These are phyloP conservation scores for Oryctolagus cuniculus DNA, from an alignment of 2,113 vertebrate species.

Conservation along the genomic window DNA sequence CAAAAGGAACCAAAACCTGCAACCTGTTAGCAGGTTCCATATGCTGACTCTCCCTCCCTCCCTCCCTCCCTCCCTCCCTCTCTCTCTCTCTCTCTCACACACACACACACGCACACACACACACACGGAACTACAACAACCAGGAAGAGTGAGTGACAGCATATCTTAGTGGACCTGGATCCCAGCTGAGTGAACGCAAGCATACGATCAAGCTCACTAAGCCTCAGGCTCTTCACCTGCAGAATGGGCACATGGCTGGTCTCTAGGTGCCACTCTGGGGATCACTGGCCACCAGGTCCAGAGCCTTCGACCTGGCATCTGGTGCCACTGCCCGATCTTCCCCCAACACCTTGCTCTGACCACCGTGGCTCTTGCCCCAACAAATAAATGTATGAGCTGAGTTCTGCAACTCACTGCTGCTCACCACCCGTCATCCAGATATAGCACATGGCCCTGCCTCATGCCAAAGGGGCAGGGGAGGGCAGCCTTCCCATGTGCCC, in stretches of 20 bases:
- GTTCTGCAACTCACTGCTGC: background rate
- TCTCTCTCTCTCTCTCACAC: background rate
- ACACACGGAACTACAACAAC: background rate
- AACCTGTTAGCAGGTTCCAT: background rate
- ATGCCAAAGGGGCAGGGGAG: background rate
- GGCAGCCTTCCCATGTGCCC: background rate
- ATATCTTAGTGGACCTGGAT: background rate
- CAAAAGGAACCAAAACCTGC: background rate
- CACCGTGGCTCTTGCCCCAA: background rate
- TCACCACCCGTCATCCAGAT: background rate
- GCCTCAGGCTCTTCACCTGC: background rate
- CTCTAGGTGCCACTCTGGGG: background rate
- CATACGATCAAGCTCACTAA: too few relatives aligned
- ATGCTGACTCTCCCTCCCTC: too few relatives aligned
- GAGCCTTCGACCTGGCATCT: too few relatives aligned
- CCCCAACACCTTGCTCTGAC: background rate
- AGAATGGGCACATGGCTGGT: accelerated
- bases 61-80: too few relatives aligned
- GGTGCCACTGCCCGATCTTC: background rate
- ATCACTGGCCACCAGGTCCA: too few relatives aligned
- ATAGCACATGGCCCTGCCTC: background rate
- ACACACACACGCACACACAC: background rate
- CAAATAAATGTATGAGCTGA: background rate
- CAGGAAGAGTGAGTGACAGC: background rate
- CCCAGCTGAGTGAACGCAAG: background rate